Percentiles rank a stretch among this genome's conserved stretches.
These are phyloP conservation scores for Oophaga pumilio DNA, from an alignment of 2,113 vertebrate species.

Conservation along the genomic window DNA sequence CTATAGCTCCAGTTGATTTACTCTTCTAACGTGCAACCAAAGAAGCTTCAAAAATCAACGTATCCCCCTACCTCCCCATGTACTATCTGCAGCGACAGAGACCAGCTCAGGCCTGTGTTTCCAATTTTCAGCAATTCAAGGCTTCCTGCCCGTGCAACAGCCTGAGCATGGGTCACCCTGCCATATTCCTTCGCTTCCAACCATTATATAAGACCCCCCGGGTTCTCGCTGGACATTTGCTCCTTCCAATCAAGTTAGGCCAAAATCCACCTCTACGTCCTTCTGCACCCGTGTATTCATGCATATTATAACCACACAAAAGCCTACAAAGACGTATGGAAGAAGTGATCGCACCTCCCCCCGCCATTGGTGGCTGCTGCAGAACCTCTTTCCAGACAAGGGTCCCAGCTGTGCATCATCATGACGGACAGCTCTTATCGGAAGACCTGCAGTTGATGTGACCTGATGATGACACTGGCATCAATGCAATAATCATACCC, in stretches of 20 bases:
- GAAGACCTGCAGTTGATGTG: slow-evolving; percentile 15
- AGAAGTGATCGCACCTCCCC: background rate
- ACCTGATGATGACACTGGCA: background rate
- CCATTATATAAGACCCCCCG: slow-evolving; percentile 10
- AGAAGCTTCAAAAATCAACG: slow-evolving; percentile 26
- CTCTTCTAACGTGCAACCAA: slow-evolving; percentile 30
- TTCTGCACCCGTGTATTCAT: background rate
- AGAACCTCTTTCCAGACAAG: slow-evolving; percentile 28
- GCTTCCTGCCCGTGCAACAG: background rate
- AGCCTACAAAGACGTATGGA: background rate
- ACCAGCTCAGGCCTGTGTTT: background rate
- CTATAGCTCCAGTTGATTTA: slow-evolving; percentile 38
- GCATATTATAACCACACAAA: background rate
- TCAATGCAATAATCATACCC: background rate
- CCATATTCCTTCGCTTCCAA: background rate
- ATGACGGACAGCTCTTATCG: background rate
- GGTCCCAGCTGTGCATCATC: background rate
- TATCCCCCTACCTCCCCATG: background rate
- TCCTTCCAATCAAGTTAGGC: slow-evolving; percentile 1
- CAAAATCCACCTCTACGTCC: background rate
- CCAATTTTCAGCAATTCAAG: background rate
- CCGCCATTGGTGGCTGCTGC: slow-evolving; percentile 1
- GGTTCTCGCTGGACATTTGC: slow-evolving; percentile 23
- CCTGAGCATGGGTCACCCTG: slow-evolving; percentile 12
- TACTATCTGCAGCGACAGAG: background rate